Conservation (phyloP, 2,113 vertebrate genomes). For the Mustelus asterias region DNA sequence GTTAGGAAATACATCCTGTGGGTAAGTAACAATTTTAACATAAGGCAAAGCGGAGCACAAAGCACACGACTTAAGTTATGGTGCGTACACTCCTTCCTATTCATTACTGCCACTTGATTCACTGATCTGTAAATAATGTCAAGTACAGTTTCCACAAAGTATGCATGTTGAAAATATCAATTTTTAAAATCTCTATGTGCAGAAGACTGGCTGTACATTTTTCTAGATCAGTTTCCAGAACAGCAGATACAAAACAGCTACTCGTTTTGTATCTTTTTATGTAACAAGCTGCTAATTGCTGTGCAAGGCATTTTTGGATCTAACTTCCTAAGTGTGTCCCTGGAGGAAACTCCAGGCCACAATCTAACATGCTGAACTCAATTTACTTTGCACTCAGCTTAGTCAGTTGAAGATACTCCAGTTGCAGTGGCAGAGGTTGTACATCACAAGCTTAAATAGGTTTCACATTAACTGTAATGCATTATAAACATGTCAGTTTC, state of each 20-base stretch:
- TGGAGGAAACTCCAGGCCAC: too few species aligned
- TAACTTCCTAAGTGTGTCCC: too few species aligned
- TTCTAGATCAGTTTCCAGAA: not conserved
- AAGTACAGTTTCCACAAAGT: not conserved
- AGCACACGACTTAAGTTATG: not conserved
- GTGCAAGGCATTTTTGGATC: not conserved
- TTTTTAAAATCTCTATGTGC: not conserved
- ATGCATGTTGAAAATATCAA: not conserved
- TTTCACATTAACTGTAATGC: too few species aligned
- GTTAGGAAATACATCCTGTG: not conserved
- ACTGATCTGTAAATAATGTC: not conserved
- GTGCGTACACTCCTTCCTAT: not conserved
- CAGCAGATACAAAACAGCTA: not conserved
- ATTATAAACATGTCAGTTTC: too few species aligned
- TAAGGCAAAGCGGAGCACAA: not conserved
- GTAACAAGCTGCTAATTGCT: not conserved
- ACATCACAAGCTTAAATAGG: too few species aligned
- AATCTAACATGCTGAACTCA: too few species aligned
- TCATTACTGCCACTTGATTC: not conserved
- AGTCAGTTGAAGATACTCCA: too few species aligned
- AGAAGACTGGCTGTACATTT: not conserved
- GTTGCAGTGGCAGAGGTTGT: too few species aligned
- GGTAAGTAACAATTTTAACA: not conserved
- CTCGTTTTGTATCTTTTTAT: not conserved
- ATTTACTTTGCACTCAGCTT: too few species aligned